Evolutionary conservation across 2,888 invertebrate species (phyloP), one percentile per base, ranked within the genome.

Genomic region (Pterobdella sp.): DNA sequence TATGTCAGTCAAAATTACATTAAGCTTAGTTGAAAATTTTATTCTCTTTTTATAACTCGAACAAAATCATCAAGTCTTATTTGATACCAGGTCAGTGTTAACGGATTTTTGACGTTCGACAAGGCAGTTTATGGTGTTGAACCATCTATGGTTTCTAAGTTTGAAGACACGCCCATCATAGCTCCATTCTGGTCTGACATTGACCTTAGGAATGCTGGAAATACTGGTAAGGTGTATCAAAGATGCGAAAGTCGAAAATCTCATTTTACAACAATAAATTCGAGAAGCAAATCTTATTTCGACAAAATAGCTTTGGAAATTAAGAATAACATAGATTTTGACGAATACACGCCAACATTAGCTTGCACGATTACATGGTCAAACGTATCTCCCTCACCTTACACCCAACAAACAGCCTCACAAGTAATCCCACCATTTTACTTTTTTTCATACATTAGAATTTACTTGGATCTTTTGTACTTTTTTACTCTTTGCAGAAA

Each of bases 121-220:
- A 29, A 60, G 37, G 69, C 36, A 18, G 35, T 63, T 22, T 29
- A 60, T 14, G 60, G 36, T 0, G 32, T 52, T 18, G 18, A 52
- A n/a, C 71, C 71, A 1, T n/a, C 32, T 14, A 18, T n/a, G 34
- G 22, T 71, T 18, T 29, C 49, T 1, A 34, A 34, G 31, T 37
- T 69, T 7, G 26, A 49, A 22, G 32, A 42, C 35, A 0, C 7
- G n/a, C 56, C 69, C 14, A 69, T 73, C 35, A 65, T 73, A 31
- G 73, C 73, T 18, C 73, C 73, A 26, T 73, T 73, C 66, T 73
- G 73, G 73, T 32, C 73, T 2, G 69, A 73, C 34, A 69, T 73
- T 1, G 73, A 73, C 36, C 52, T 73, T 42, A 56, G 56, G 32
- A 14, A 29, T n/a, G 1, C 36, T 72, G 29, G 32, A 34, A 65